phyloP scores from a whole-genome alignment of 2,888 invertebrate species.

The Leptinotarsa rubiginosa region DNA sequence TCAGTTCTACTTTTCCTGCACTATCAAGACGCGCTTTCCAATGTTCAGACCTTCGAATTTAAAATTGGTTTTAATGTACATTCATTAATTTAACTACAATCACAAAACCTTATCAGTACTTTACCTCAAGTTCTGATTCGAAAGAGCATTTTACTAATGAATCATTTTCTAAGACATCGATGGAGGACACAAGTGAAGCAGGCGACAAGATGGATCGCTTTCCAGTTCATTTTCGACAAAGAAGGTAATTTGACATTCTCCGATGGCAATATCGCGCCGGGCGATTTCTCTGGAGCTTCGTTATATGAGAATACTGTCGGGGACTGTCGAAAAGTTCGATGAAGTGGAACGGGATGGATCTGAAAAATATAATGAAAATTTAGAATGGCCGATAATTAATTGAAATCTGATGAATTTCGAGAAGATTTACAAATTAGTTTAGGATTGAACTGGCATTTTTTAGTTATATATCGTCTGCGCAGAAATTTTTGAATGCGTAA shows the following conservation, averaged over 20 bases:
- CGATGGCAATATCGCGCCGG: not conserved
- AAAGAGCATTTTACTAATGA: constrained; percentile 6
- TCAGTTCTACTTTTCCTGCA: not conserved
- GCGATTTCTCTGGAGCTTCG: not conserved
- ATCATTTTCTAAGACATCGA: constrained; percentile 21
- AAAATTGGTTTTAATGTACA: constrained; percentile 5
- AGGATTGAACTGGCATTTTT: too few species aligned
- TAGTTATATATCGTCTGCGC: too few species aligned
- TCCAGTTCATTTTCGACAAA: constrained; percentile 1
- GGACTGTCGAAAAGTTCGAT: not conserved
- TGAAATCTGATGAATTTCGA: not conserved
- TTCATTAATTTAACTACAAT: constrained; percentile 14
- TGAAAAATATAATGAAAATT: not conserved
- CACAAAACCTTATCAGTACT: constrained; percentile 10
- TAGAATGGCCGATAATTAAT: not conserved
- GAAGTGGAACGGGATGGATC: not conserved
- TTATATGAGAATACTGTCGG: not conserved
- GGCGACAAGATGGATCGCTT: constrained; percentile 12
- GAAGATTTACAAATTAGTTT: too few species aligned
- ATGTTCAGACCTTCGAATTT: not conserved
- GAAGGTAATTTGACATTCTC: constrained; percentile 16
- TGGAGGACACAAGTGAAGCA: constrained; percentile 13
- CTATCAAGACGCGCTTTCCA: not conserved
- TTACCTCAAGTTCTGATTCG: constrained; percentile 10
- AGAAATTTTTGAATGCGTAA: too few species aligned